These are phyloP conservation scores for Ophion slaviceki DNA, from an alignment of 2,888 invertebrate genomes.

Conservation along the genomic window DNA sequence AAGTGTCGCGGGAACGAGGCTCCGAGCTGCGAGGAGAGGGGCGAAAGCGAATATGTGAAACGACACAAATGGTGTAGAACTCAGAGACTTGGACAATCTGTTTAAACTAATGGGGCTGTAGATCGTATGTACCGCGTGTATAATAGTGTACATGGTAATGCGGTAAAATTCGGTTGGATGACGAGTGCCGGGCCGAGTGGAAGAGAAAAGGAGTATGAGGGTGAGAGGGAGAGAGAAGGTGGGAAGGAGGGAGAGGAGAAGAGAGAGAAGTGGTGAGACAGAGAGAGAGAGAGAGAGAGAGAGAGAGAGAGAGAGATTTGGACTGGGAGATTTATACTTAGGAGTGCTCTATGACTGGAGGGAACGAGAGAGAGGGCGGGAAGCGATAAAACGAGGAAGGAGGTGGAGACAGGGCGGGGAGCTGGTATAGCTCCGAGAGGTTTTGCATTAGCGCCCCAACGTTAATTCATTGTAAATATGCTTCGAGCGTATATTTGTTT, in stretches of 20 bases:
- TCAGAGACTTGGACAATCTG: slow-evolving; percentile 71
- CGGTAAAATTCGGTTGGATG: slow-evolving; percentile 33
- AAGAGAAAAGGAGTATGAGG: not conserved
- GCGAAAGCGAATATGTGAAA: slow-evolving; percentile 4
- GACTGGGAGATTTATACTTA: too few species aligned
- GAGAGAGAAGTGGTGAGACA: too few species aligned
- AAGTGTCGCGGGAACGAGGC: too few species aligned
- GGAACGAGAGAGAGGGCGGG: too few species aligned
- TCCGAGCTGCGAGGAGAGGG: too few species aligned
- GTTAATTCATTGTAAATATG: slow-evolving; percentile 80
- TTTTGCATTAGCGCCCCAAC: slow-evolving; percentile 77
- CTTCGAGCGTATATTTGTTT: slow-evolving; percentile 76
- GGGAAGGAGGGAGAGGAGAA: too few species aligned
- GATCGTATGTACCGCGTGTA: slow-evolving; percentile 39
- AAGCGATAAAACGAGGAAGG: too few species aligned
- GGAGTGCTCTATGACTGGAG: too few species aligned
- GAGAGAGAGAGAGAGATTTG: not conserved
- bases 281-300: not conserved
- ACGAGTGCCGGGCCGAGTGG: not conserved
- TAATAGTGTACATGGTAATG: not conserved
- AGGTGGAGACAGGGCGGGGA: not conserved
- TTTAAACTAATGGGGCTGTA: slow-evolving; percentile 77
- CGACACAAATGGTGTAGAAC: slow-evolving; percentile 33
- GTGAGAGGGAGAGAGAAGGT: not conserved
- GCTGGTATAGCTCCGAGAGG: slow-evolving; percentile 58